phyloP scores from a whole-genome alignment of 2,888 invertebrate genomes.

The Phortica okadai region DNA sequence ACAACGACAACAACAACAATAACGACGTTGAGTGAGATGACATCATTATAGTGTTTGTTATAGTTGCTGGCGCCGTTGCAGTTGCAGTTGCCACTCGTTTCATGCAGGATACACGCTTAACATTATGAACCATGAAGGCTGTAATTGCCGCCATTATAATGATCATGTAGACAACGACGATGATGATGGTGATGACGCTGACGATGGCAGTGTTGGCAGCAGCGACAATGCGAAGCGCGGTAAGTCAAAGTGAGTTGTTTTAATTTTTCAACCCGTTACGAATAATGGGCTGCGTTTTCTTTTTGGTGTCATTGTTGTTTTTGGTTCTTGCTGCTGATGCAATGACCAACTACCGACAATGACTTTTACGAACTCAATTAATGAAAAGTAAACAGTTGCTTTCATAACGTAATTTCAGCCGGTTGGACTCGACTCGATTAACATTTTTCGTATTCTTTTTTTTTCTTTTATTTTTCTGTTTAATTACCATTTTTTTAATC shows the following conservation, averaged over 20 bases:
- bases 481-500: conserved; percentile 11
- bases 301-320: background rate
- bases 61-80: background rate
- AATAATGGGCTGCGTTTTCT: background rate
- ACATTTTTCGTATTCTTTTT: background rate
- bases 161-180: background rate
- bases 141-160: conserved; percentile 3
- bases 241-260: background rate
- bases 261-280: background rate
- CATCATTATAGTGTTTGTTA: background rate
- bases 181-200: background rate
- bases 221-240: background rate
- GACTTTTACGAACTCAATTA: conserved; percentile 67
- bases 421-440: background rate
- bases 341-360: conserved; percentile 17
- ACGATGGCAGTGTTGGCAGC: background rate
- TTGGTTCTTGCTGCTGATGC: background rate
- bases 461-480: conserved; percentile 12
- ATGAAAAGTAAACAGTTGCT: conserved; percentile 64
- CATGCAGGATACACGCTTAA: background rate
- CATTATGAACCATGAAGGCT: conserved; percentile 13
- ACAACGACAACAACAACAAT: background rate
- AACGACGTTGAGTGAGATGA: background rate
- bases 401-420: conserved; percentile 27
- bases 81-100: background rate